phyloP scores from a whole-genome alignment of 2,113 vertebrate species.

The Aptenodytes patagonicus region DNA sequence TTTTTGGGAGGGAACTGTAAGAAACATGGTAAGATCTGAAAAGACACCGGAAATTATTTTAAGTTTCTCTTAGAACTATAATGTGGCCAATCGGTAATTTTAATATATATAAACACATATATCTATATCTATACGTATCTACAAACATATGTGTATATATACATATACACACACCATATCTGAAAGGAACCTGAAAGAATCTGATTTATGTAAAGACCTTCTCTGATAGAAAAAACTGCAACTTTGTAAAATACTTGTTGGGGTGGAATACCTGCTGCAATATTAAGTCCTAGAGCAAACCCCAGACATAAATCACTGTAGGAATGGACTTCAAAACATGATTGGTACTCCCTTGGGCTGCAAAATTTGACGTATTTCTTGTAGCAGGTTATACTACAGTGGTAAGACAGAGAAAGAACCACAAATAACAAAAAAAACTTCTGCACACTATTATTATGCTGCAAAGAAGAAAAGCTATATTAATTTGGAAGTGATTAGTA shows the following conservation, averaged over 20 bases:
- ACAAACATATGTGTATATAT: neutral
- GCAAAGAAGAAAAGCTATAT: neutral
- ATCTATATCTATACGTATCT: neutral
- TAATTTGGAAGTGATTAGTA: neutral
- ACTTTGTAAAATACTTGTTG: neutral
- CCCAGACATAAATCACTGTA: neutral
- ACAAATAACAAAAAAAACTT: neutral
- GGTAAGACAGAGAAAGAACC: neutral
- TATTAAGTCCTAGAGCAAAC: neutral
- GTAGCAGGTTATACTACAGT: neutral
- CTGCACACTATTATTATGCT: neutral
- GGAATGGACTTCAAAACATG: neutral
- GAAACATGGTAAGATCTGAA: neutral
- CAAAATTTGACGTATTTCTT: neutral
- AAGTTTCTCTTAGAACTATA: neutral
- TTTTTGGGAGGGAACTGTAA: neutral
- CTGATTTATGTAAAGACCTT: neutral
- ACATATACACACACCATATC: neutral
- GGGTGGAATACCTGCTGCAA: neutral
- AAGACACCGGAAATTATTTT: neutral
- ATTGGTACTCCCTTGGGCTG: neutral
- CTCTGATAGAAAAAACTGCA: neutral
- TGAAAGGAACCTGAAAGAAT: neutral
- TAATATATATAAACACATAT: neutral
- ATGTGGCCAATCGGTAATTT: neutral